phyloP scores from a whole-genome alignment of 2,888 invertebrate genomes.

The Lampropteryx suffumata region DNA sequence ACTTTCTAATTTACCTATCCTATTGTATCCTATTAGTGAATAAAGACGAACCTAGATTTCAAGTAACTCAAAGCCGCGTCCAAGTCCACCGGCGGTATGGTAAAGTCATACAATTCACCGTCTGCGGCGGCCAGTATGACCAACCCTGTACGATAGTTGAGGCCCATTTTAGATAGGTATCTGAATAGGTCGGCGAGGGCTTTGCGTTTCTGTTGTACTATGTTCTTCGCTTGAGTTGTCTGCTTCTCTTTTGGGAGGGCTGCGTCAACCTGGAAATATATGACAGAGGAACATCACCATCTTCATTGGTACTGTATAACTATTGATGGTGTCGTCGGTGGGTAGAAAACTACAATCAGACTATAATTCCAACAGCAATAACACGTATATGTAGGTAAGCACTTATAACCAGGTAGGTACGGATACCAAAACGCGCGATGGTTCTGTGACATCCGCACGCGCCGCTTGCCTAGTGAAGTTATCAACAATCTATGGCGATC shows the following conservation, averaged over 20 bases:
- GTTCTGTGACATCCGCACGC: no score
- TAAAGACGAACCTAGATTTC: conserved; percentile 68
- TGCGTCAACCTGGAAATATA: conserved; percentile 72
- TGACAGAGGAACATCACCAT: background rate
- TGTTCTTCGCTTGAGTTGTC: conserved; percentile 89
- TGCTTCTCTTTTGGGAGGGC: conserved; percentile 87
- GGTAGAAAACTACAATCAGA: no score
- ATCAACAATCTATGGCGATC: no score
- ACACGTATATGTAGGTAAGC: no score
- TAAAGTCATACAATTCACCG: conserved; percentile 83
- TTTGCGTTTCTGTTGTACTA: conserved; percentile 92
- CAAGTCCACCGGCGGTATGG: conserved; percentile 88
- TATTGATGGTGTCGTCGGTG: no score
- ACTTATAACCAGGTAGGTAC: no score
- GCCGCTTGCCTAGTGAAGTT: no score
- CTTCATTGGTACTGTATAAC: no score
- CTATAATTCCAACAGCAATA: no score
- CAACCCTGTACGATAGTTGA: conserved; percentile 92
- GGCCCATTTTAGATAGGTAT: conserved; percentile 86
- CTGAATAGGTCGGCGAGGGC: conserved; percentile 94
- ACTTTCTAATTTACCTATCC: no score
- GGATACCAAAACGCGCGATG: no score
- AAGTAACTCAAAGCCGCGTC: conserved; percentile 81
- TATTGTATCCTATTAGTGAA: no score
- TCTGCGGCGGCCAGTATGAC: conserved; percentile 79